Conservation (phyloP, 2,888 invertebrate genomes). For the Athalia rosae region DNA sequence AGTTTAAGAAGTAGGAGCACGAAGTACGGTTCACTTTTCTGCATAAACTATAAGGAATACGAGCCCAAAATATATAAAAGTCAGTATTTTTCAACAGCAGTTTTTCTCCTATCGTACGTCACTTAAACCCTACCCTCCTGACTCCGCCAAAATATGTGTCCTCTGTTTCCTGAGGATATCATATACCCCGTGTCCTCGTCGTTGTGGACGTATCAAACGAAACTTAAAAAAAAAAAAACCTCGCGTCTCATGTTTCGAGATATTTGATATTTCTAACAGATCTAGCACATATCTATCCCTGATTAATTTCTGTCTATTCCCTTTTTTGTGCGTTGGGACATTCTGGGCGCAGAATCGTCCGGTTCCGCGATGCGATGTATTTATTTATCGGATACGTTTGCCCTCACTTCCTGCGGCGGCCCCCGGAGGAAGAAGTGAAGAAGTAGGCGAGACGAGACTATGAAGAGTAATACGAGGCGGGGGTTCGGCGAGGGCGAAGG, state of each 20-base stretch:
- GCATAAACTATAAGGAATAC: conserved; percentile 27
- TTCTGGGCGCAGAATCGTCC: conserved; percentile 34
- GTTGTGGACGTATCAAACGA: too few species aligned
- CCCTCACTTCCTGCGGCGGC: conserved; percentile 28
- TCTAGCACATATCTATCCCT: too few species aligned
- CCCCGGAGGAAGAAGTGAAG: background rate
- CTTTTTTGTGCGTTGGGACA: conserved; percentile 21
- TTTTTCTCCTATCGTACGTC: background rate
- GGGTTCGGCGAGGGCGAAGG: background rate
- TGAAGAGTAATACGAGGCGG: background rate
- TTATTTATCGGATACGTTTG: conserved; percentile 42
- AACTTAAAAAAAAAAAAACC: too few species aligned
- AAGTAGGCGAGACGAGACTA: background rate
- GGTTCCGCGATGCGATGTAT: conserved; percentile 30
- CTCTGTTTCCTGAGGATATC: too few species aligned
- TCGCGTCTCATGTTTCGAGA: too few species aligned
- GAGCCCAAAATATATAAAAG: conserved; percentile 30
- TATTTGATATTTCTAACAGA: too few species aligned
- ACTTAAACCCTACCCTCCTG: conserved; percentile 2
- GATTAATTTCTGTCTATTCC: too few species aligned
- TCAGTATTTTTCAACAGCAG: conserved; percentile 16
- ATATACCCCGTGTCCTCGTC: too few species aligned
- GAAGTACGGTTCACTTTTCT: background rate
- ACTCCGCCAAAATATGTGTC: background rate
- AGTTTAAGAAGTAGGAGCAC: conserved; percentile 11